Conservation (phyloP, 2,797 vertebrate genomes). For the Thamnophis elegans region DNA sequence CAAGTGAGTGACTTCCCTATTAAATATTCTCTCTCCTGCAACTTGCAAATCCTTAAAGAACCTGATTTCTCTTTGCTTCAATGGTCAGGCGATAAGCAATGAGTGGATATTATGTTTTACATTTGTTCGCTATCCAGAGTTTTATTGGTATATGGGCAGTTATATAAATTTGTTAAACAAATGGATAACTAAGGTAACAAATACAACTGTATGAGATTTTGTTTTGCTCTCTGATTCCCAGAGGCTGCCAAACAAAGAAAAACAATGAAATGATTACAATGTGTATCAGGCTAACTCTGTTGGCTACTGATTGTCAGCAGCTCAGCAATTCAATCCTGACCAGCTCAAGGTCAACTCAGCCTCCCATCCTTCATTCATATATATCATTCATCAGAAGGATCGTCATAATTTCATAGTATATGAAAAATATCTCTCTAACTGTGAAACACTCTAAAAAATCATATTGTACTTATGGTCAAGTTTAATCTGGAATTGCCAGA, state of each 20-base stretch:
- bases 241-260: conserved; percentile 1
- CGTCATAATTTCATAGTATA: no score
- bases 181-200: not conserved
- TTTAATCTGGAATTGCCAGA: not conserved
- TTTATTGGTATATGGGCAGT: not conserved
- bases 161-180: not conserved
- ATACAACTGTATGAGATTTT: not conserved
- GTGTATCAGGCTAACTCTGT: not conserved
- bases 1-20: not conserved
- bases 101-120: not conserved
- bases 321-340: no score
- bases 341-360: no score
- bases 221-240: not conserved
- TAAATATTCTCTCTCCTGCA: not conserved
- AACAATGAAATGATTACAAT: not conserved
- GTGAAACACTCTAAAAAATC: not conserved
- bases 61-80: not conserved
- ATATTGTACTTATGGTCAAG: not conserved
- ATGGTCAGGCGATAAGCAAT: not conserved
- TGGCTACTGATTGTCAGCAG: no score
- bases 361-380: no score
- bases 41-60: not conserved
- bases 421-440: no score
- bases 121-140: not conserved
- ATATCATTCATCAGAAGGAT: no score